Evolutionary conservation across 2,888 invertebrate genomes (phyloP), one percentile per base, ranked within the genome.

Genomic region (Dynastes tityus): DNA sequence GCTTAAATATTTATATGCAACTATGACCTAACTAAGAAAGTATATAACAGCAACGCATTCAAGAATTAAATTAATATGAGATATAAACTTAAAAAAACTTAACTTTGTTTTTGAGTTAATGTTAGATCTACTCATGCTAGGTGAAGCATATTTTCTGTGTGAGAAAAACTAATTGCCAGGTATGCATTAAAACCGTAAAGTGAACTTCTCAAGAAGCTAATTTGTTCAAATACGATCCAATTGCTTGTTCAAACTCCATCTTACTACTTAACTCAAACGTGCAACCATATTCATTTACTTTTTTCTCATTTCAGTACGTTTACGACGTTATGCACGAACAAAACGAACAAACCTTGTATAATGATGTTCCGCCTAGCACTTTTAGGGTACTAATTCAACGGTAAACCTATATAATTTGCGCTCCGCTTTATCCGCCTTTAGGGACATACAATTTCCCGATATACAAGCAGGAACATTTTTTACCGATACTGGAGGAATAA

Each of bases 371-470:
- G 51, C 68, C 68, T 68, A 49, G 49, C 51, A 49, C 49, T 51
- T 68, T 68, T 68, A 68, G 51, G 29, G 27, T 68, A 68, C 49
- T 51, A 49, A 51, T 68, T 51, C 49, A 68, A 29, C 49, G 68
- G 29, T 27, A 68, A 68, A 51, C 68, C 51, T 68, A 68, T 68
- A 51, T 68, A 68, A 68, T 68, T 68, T 68, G 51, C 51, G 49
- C 53, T 51, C 51, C 68, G 51, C n/a, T 68, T 68, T 68, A 68
- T 51, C 68, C 68, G 51, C 51, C 40, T 51, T 68, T 51, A 16
- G 68, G 29, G 51, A 68, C 68, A 27, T 68, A 68, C 51, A 68
- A 68, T 68, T 68, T 68, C 51, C 68, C 51, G 51, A 68, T 68
- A 68, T 51, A 51, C 68, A 51, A 51, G 29, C 51, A 51, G 68